Base-by-base conservation (phyloP, 2,888 invertebrate genomes). In the Agrochola litura region DNA sequence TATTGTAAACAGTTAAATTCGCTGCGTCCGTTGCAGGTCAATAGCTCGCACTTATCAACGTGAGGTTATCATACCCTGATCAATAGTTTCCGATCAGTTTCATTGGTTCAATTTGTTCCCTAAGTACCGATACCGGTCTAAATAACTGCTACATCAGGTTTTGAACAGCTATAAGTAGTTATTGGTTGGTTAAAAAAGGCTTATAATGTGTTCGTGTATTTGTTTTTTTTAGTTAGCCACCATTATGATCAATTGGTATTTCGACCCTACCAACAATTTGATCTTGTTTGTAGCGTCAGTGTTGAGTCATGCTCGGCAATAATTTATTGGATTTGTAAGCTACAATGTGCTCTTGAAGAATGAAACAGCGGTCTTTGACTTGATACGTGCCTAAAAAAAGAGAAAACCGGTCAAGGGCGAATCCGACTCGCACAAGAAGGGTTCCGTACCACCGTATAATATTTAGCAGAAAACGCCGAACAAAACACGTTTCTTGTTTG, bases 21-120 rank as follows among this genome's bases (percentile, higher is more conserved):
- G 77, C 73, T 78, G 30, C 82, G 70, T 84, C 83, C 83, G 83
- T 72, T 52, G 72, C 74, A 67, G 86, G 89, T 88, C 89, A 86
- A 75, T 60, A 81, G 66, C 77, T 81, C 64, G 64, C 71, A 61
- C 25, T 78, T 83, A 78, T 83, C 73, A 67, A 64, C 61, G 30
- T 54, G 61, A 75, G 73, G 66, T 77, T 79, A 85, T 73, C 76
- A 79, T 49, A 83, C 73, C 37, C 46, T 64, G 64, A 83, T 79
- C 65, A 64, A 80, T 80, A 67, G n/a, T 58, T 73, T 71, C 41
- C 46, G 54, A 72, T 67, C 43, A 19, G 16, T 52, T 37, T 49
- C 25, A 73, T 71, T 75, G 46, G 49, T 37, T 43, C 43, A 37
- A 73, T 73, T 77, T 12, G 64, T 58, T 58, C 6, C 22, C 8